Conservation (phyloP, 2,113 vertebrate species). For the Phylloscopus trochiloides region DNA sequence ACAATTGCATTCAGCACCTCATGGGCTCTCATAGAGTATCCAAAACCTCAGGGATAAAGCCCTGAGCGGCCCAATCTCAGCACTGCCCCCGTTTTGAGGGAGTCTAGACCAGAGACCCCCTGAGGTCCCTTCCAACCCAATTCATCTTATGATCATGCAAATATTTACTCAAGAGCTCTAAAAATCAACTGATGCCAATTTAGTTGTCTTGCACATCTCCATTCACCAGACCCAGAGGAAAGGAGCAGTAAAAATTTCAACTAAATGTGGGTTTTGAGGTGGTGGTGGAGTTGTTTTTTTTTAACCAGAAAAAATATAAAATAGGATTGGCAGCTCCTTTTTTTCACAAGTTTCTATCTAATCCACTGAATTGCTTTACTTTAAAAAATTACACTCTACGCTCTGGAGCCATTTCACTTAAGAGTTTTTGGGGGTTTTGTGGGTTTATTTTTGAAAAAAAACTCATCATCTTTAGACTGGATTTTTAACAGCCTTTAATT, state of each 20-base stretch:
- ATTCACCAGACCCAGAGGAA: background rate
- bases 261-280: background rate
- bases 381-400: background rate
- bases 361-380: background rate
- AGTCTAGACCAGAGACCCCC: background rate
- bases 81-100: background rate
- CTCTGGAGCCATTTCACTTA: background rate
- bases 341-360: background rate
- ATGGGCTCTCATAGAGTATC: background rate
- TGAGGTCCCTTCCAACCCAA: background rate
- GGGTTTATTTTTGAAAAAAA: background rate
- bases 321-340: background rate
- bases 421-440: background rate
- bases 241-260: background rate
- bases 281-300: background rate
- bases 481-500: slow-evolving; percentile 32
- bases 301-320: background rate
- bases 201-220: background rate
- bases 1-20: background rate
- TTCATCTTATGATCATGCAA: background rate
- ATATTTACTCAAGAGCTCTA: background rate
- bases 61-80: background rate
- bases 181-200: background rate
- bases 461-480: background rate
- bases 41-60: background rate